Evolutionary conservation across 2,113 vertebrate genomes (phyloP).

Genomic region (Rhinoderma darwinii): DNA sequence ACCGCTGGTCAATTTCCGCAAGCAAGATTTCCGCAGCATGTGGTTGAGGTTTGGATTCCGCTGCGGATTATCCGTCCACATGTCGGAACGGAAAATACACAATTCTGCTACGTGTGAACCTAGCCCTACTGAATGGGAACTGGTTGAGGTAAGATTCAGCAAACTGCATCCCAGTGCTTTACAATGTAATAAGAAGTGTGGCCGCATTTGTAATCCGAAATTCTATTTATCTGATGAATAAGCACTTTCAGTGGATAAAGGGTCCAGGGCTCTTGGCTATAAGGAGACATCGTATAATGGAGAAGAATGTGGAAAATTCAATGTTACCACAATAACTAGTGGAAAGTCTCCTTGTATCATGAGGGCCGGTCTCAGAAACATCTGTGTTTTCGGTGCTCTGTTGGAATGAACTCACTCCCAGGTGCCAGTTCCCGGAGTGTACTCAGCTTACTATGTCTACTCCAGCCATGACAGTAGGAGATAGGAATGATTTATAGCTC

Average conservation of each 20-base stretch:
- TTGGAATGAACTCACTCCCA: constrained; percentile 45
- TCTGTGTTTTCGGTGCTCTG: constrained; percentile 34
- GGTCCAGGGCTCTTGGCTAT: not conserved
- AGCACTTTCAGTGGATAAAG: constrained; percentile 24
- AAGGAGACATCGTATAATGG: constrained; percentile 12
- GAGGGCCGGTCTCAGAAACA: constrained; percentile 37
- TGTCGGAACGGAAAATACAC: no score
- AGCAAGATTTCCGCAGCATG: no score
- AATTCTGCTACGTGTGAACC: not conserved
- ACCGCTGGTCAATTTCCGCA: no score
- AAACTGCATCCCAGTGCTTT: not conserved
- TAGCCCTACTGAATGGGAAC: not conserved
- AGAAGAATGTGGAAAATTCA: constrained; percentile 35
- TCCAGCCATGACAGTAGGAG: not conserved
- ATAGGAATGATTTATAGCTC: constrained; percentile 7
- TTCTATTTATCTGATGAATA: not conserved
- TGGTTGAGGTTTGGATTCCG: no score
- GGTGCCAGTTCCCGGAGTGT: constrained; percentile 25
- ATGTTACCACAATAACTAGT: constrained; percentile 30
- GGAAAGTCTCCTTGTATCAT: constrained; percentile 26
- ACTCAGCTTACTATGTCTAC: constrained; percentile 21
- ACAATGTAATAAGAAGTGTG: not conserved
- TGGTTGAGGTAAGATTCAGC: not conserved
- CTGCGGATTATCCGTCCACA: no score
- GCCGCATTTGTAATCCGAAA: not conserved